Evolutionary conservation across 2,113 vertebrate genomes (phyloP).

Genomic region (Donacobius atricapilla): DNA sequence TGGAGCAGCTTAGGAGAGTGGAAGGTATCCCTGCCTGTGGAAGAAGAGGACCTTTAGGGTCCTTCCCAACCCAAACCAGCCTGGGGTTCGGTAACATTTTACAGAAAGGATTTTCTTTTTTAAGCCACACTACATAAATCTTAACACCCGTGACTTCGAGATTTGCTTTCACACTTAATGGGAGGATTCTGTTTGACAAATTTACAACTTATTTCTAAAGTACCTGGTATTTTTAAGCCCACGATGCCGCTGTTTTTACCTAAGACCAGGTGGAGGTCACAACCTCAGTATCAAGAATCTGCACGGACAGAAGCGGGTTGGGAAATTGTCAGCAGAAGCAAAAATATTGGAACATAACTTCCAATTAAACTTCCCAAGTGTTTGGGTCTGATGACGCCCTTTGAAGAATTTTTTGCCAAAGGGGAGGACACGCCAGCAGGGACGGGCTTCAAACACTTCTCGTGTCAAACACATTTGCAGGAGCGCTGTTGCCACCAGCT

Average conservation of each 20-base stretch:
- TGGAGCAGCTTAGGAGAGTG: neutral
- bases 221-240: neutral
- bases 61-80: neutral
- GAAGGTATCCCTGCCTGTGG: neutral
- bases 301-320: neutral
- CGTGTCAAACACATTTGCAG: neutral
- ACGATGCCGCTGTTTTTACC: neutral
- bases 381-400: neutral
- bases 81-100: neutral
- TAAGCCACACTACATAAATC: neutral
- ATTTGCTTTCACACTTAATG: neutral
- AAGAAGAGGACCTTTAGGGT: neutral
- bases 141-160: neutral
- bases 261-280: neutral
- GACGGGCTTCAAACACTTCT: neutral
- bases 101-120: neutral
- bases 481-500: neutral
- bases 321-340: neutral
- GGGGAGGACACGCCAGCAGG: neutral
- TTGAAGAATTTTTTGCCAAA: neutral
- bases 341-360: neutral
- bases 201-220: neutral
- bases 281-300: neutral
- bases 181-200: neutral
- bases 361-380: neutral